These are phyloP conservation scores for Deroptyus accipitrinus DNA, from an alignment of 2,113 vertebrate genomes.

Conservation along the genomic window DNA sequence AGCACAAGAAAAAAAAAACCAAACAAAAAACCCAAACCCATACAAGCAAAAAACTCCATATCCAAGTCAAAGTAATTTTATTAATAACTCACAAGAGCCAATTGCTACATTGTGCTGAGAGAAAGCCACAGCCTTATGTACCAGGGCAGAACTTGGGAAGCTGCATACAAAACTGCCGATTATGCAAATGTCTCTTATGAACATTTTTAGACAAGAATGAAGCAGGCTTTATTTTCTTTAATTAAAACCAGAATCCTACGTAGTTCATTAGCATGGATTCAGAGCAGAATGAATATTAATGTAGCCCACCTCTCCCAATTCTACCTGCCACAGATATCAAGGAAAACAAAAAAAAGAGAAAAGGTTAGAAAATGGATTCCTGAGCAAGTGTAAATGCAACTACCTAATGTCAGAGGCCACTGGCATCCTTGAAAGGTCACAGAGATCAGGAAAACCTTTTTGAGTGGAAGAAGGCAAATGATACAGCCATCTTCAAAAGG, in stretches of 20 bases:
- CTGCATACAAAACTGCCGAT: conserved; percentile 9
- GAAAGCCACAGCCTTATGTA: background rate
- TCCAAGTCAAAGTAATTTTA: conserved; percentile 18
- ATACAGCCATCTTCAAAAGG: background rate
- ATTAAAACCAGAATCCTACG: conserved; percentile 39
- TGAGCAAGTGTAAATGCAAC: background rate
- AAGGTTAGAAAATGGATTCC: conserved; percentile 28
- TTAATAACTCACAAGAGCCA: conserved; percentile 3
- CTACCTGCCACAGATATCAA: conserved; percentile 34
- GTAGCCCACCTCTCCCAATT: conserved; percentile 18
- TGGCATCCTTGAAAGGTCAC: background rate
- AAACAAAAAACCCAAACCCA: background rate
- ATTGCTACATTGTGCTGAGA: background rate
- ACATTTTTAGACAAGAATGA: conserved; percentile 47
- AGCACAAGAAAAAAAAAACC: background rate
- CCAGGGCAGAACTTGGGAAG: background rate
- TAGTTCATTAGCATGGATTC: conserved; percentile 53
- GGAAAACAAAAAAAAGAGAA: background rate
- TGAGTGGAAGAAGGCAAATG: background rate
- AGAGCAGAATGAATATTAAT: conserved; percentile 51
- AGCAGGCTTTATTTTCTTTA: conserved; percentile 39
- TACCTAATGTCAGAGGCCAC: background rate
- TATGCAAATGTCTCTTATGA: conserved; percentile 24
- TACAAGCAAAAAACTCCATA: background rate
- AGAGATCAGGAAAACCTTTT: background rate